phyloP scores from a whole-genome alignment of 2,888 invertebrate species.

The Andrena chrysosceles region DNA sequence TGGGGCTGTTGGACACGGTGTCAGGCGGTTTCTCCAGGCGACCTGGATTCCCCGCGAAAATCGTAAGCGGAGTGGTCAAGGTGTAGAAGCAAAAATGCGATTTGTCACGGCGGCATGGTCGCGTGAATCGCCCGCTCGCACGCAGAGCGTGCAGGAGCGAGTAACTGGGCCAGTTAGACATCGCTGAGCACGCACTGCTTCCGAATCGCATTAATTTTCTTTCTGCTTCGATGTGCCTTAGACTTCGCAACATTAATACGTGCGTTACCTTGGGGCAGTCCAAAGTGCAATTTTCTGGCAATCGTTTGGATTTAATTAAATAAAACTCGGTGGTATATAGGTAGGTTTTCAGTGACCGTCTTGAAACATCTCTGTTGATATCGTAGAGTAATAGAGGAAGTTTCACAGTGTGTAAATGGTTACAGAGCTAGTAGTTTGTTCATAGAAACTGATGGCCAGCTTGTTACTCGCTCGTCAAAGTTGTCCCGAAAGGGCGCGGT shows the following conservation, averaged over 20 bases:
- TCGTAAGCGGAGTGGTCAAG: constrained; percentile 35
- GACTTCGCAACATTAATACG: background rate
- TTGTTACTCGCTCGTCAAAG: background rate
- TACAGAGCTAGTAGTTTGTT: background rate
- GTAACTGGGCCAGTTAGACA: constrained; percentile 39
- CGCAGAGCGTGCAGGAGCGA: constrained; percentile 26
- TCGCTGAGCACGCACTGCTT: constrained; percentile 19
- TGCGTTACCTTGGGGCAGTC: no score
- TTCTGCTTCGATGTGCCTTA: background rate
- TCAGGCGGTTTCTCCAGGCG: background rate
- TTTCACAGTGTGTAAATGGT: background rate
- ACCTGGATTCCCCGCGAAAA: constrained; percentile 39
- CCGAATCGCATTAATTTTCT: constrained; percentile 42
- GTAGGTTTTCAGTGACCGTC: background rate
- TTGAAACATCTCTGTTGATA: background rate
- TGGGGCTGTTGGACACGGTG: background rate
- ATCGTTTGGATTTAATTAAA: no score
- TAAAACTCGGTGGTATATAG: background rate
- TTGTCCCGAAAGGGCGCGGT: background rate
- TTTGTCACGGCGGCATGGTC: constrained; percentile 46
- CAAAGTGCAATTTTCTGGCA: no score
- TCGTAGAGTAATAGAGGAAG: background rate
- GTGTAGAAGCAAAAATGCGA: constrained; percentile 46
- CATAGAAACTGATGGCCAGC: background rate
- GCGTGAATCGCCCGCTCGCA: constrained; percentile 20